These are phyloP conservation scores for Tor tambroides DNA, from an alignment of 2,113 vertebrate species.

Conservation along the genomic window DNA sequence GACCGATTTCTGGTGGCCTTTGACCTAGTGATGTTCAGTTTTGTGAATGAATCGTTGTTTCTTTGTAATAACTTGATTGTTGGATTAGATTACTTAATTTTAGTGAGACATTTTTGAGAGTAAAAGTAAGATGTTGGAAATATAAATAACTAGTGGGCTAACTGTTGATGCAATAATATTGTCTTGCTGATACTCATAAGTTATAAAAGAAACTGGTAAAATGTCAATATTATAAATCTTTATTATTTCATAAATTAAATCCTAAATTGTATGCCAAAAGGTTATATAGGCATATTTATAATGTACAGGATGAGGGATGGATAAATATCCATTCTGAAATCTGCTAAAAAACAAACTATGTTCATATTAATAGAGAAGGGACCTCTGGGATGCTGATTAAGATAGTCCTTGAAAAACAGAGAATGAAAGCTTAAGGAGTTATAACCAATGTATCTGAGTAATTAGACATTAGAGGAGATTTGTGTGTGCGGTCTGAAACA, in stretches of 20 bases:
- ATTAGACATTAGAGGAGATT: neutral
- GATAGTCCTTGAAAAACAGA: neutral
- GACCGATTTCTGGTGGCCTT: slow-evolving; percentile 42
- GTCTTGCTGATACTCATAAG: neutral
- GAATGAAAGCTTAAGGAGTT: neutral
- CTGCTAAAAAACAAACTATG: neutral
- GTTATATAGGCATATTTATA: neutral
- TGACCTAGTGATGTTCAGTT: slow-evolving; percentile 9
- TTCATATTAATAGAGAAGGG: neutral
- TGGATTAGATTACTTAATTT: neutral
- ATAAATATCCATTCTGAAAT: neutral
- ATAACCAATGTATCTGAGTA: neutral
- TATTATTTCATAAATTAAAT: neutral
- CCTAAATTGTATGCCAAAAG: neutral
- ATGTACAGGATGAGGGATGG: neutral
- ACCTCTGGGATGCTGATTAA: neutral
- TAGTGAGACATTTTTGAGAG: neutral
- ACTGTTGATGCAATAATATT: neutral
- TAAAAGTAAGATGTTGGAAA: neutral
- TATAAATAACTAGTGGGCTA: neutral
- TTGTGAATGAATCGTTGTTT: neutral
- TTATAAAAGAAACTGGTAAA: neutral
- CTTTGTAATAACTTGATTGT: neutral
- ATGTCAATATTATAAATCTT: neutral
- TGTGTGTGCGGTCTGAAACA: neutral